Percentiles rank a stretch among this genome's conserved stretches.
Evolutionary conservation across 2,113 vertebrate species (phyloP).

Genomic region (Hypocryptadius cinnamomeus): DNA sequence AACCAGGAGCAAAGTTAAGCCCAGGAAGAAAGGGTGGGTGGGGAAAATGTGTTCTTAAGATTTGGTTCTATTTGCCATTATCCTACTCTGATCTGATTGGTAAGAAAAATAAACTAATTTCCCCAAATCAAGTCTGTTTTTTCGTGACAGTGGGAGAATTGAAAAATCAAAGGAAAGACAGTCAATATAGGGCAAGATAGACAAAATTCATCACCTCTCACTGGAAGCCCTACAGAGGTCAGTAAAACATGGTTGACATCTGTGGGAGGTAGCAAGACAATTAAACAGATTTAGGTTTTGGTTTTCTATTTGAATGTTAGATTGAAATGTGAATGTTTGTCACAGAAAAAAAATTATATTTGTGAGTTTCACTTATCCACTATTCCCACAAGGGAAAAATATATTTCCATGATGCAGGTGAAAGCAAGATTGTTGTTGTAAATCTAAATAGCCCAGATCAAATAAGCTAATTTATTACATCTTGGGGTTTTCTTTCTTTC

Average conservation of each 20-base stretch:
- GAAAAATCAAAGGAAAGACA: neutral
- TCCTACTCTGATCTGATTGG: neutral
- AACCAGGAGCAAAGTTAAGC: neutral
- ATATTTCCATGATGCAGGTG: neutral
- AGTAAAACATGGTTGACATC: neutral
- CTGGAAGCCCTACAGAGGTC: neutral
- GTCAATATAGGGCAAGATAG: neutral
- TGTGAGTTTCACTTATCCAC: neutral
- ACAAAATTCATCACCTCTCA: neutral
- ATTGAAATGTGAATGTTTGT: neutral
- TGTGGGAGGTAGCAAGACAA: neutral
- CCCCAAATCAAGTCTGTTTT: neutral
- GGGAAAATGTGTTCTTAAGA: neutral
- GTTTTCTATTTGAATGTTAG: neutral
- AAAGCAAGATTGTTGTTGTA: neutral
- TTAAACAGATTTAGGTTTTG: neutral
- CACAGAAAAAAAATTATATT: neutral
- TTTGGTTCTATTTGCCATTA: neutral
- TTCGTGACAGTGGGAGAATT: neutral
- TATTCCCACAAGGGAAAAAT: neutral
- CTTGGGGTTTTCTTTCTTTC: accelerated
- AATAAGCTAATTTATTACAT: neutral
- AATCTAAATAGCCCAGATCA: neutral
- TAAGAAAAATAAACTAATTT: neutral
- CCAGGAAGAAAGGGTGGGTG: neutral